Evolutionary conservation across 2,113 vertebrate genomes (phyloP), one percentile per base, ranked within the genome.

Genomic region (Dipodomys merriami): DNA sequence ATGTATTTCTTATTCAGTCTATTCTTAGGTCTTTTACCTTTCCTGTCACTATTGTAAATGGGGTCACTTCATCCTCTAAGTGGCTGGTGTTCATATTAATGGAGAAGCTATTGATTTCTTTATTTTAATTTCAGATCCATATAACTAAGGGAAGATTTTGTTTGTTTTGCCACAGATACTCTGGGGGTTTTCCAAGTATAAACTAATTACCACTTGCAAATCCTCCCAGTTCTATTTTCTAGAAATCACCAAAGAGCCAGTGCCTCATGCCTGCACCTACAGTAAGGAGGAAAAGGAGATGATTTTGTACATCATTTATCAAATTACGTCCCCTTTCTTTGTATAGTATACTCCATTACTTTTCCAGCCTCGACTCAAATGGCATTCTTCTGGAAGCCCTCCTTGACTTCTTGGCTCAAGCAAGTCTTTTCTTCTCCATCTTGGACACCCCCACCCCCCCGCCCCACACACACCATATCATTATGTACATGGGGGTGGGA

Each of bases 51-150:
- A 2, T 53, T 53, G 67, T 78, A 83, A 76, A 67, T 27, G 49
- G 49, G 83, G 83, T 68, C 80, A 44, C 19, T 29, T 6, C 80
- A 72, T 84, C 82, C 82, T 83, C 57, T 91, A 91, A 93, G 80
- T 57, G 82, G 53, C 8, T 39, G 46, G 3, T 85, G 73, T 89
- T 88, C 20, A 20, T 91, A 84, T 81, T 92, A 95, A 93, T 89
- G 82, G 46, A n/a, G 39, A 88, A 80, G 29, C 33, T 83, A 91
- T 86, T 91, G 89, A 95, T 95, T 92, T 96, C 79, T 39, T 79
- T 90, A 53, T 57, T 86, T 94, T 91, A 89, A 91, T 87, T 91
- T 94, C 91, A 29, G 90, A 73, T 64, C 23, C 57, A 80, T 87
- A 20, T 78, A 94, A 83, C 62, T 35, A 85, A 86, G 76, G 69